Conservation (phyloP, 1,140 invertebrate genomes). For the Gonioctena quinquepunctata region DNA sequence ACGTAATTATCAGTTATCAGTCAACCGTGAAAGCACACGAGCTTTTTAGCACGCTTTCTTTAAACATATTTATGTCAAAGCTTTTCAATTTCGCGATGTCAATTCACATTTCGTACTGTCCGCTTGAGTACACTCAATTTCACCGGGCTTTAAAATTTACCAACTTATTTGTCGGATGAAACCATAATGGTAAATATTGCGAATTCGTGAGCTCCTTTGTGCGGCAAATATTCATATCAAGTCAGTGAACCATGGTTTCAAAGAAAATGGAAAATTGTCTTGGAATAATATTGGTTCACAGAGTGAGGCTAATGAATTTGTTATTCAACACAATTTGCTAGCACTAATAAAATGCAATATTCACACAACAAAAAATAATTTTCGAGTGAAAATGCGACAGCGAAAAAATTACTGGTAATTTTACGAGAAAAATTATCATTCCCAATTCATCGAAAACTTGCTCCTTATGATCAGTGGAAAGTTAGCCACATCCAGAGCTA, state of each 20-base stretch:
- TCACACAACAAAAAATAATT: neutral
- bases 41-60: constrained; percentile 52
- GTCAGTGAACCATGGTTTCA: neutral
- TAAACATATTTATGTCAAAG: constrained; percentile 43
- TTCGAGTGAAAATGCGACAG: no score
- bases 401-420: no score
- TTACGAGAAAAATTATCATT: no score
- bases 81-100: constrained; percentile 36
- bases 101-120: constrained; percentile 24
- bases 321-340: no score
- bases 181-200: neutral
- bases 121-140: constrained; percentile 41
- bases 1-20: constrained; percentile 55
- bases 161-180: constrained; percentile 3
- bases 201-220: neutral
- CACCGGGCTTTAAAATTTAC: constrained; percentile 17
- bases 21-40: constrained; percentile 47
- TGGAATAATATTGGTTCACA: no score
- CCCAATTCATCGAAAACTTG: no score
- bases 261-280: neutral
- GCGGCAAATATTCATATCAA: neutral
- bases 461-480: no score
- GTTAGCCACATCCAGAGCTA: no score
- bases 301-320: no score
- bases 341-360: neutral